Percentiles rank a stretch among this genome's conserved stretches.
These are phyloP conservation scores for Psilanteris sp. DNA, from an alignment of 1,140 invertebrate species.

Conservation along the genomic window DNA sequence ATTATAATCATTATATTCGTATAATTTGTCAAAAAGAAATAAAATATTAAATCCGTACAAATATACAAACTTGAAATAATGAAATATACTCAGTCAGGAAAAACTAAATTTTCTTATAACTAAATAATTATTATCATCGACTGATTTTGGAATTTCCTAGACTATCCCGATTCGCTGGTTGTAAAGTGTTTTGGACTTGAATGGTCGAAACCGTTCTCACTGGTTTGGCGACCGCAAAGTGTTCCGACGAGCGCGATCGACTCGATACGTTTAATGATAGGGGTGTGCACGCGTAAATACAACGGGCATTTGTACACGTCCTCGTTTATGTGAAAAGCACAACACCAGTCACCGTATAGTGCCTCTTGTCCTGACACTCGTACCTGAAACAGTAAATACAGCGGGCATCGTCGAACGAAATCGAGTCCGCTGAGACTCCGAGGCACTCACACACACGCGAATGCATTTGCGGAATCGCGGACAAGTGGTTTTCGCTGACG, in stretches of 20 bases:
- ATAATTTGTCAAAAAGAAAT: too few species aligned
- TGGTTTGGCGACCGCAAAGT: constrained; percentile 53
- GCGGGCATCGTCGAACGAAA: constrained; percentile 55
- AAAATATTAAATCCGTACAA: too few species aligned
- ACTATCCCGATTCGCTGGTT: too few species aligned
- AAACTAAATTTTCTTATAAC: too few species aligned
- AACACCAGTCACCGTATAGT: constrained; percentile 46
- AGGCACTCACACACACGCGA: constrained; percentile 41
- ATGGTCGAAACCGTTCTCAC: background rate
- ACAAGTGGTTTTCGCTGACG: constrained; percentile 59
- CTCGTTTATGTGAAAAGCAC: constrained; percentile 46
- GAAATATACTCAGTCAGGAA: too few species aligned
- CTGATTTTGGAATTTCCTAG: too few species aligned
- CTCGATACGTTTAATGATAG: constrained; percentile 36
- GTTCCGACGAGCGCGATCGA: constrained; percentile 48
- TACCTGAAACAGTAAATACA: constrained; percentile 69
- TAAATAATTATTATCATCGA: too few species aligned
- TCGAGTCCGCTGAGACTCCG: constrained; percentile 50
- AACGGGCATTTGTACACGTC: constrained; percentile 42
- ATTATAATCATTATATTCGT: too few species aligned
- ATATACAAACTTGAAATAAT: too few species aligned
- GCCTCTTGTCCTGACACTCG: constrained; percentile 54
- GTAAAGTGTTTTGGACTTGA: too few species aligned
- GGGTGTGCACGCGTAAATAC: constrained; percentile 39
- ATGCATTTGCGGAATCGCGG: constrained; percentile 54